phyloP scores from a whole-genome alignment of 2,797 vertebrate genomes.

The Enteromius fasciolatus region DNA sequence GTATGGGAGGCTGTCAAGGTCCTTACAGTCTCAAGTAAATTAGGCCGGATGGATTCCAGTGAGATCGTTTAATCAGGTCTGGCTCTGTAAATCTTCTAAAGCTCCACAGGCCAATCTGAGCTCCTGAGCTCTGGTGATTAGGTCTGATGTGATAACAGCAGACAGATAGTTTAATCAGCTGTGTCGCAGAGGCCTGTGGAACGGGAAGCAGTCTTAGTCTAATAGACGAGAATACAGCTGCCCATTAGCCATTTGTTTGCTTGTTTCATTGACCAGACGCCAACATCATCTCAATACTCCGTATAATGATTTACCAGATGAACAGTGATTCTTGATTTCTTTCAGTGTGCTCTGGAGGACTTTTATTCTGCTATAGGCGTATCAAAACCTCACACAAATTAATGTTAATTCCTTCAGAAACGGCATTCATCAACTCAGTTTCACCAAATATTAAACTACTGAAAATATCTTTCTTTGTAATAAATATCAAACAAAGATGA shows the following conservation, averaged over 20 bases:
- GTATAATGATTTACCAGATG: slow-evolving; percentile 21
- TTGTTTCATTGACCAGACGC: slow-evolving; percentile 65
- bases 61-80: slow-evolving; percentile 36
- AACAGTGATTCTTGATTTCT: slow-evolving; percentile 2
- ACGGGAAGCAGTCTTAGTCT: slow-evolving; percentile 24
- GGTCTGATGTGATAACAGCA: slow-evolving; percentile 54
- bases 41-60: slow-evolving; percentile 47
- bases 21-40: slow-evolving; percentile 34
- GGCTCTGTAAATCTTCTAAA: slow-evolving; percentile 41
- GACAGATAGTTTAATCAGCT: slow-evolving; percentile 59
- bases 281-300: slow-evolving; percentile 54
- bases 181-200: slow-evolving; percentile 32
- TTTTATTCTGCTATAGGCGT: background rate
- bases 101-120: slow-evolving; percentile 45
- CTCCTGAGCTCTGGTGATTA: slow-evolving; percentile 52
- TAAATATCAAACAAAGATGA: no score
- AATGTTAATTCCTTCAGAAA: background rate
- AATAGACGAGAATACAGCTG: slow-evolving; percentile 68
- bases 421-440: background rate
- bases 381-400: background rate
- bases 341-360: background rate
- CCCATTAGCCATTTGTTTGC: slow-evolving; percentile 66
- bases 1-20: slow-evolving; percentile 3
- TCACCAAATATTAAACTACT: background rate
- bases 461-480: no score